Evolutionary conservation across 2,113 vertebrate species (phyloP).

Genomic region (Cheirogaleus medius): DNA sequence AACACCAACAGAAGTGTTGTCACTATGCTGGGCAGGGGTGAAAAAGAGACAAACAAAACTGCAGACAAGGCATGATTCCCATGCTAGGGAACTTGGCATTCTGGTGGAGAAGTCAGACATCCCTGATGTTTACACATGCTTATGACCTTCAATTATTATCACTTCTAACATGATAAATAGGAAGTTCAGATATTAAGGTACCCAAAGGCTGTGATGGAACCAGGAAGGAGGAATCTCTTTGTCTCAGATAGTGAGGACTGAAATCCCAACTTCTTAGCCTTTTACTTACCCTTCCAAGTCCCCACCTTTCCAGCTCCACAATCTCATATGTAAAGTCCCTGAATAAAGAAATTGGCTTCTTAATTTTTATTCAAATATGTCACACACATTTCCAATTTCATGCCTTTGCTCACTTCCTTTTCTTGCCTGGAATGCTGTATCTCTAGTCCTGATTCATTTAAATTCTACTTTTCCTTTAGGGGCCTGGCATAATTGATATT

Average conservation of each 20-base stretch:
- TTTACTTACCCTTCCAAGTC: neutral
- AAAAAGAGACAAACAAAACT: neutral
- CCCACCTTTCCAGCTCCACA: neutral
- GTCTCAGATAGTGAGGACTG: neutral
- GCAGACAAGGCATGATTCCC: neutral
- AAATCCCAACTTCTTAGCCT: neutral
- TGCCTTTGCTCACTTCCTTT: neutral
- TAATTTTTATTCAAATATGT: neutral
- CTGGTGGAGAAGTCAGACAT: neutral
- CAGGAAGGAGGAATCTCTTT: neutral
- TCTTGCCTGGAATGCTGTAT: neutral
- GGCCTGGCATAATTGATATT: no score
- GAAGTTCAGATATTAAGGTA: neutral
- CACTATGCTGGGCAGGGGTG: neutral
- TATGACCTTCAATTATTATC: neutral
- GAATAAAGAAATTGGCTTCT: neutral
- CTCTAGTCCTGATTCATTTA: neutral
- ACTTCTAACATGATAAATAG: neutral
- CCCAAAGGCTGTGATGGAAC: neutral
- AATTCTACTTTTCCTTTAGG: neutral
- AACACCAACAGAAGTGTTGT: neutral
- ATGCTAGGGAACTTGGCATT: neutral
- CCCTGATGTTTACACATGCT: neutral
- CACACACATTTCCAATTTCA: neutral
- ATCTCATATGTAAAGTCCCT: neutral